Base-by-base conservation (phyloP, 2,888 invertebrate species). In the Agonopterix subpropinquella region DNA sequence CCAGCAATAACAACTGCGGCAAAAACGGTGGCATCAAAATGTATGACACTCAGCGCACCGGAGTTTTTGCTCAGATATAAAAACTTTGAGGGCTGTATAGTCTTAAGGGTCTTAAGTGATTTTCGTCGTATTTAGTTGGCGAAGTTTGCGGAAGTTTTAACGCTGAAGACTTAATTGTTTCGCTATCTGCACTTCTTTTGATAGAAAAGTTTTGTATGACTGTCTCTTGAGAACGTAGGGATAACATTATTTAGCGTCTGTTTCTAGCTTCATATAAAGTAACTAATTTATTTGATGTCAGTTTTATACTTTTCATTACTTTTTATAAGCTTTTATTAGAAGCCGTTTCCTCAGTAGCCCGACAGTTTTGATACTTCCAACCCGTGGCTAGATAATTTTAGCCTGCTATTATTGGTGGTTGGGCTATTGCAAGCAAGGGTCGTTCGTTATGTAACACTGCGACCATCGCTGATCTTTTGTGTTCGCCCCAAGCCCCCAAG, bases 11-110 rank as follows among this genome's bases (percentile, higher is more conserved):
- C 72, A 73, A 72, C 73, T 61, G 64, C 51, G 50, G 65, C 73
- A 80, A 83, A 84, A 84, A 82, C 76, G 54, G 65, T 65, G 66
- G 69, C 77, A 80, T 80, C 78, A 78, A 82, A 82, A 80, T 80
- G 79, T 81, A 81, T 81, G 77, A 78, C 82, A 79, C 77, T 74
- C 75, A 64, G 68, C 68, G 7, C 65, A 62, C 50, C 62, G 69
- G 61, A 63, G 63, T 74, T 77, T 75, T 78, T 77, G 66, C 59
- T 50, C 55, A 49, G 53, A 63, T 58, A 66, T 64, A 78, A 75
- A 79, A 79, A 77, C 69, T 73, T 54, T 60, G 64, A 66, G 66
- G 70, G 73, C 70, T 75, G 67, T 67, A 66, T 60, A 65, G 73
- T 67, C 65, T 70, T 64, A 60, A 61, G 62, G 62, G 63, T 60